Evolutionary conservation across 2,797 vertebrate genomes (phyloP), one percentile per base, ranked within the genome.

Genomic region (Pseudochromis fuscus): DNA sequence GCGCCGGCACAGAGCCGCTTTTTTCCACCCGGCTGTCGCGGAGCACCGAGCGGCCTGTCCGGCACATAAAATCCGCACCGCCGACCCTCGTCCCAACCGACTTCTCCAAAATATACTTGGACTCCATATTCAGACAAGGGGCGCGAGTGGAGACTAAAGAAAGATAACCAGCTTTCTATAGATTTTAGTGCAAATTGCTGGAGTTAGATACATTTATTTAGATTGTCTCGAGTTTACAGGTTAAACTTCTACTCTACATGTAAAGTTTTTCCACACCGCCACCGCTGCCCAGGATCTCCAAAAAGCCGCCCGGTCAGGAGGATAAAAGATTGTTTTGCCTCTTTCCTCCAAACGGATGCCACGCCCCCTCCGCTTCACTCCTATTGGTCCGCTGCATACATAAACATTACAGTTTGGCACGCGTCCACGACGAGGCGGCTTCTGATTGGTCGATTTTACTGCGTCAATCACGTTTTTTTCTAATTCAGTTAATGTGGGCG

Each of bases 271-370:
- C 63, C 60, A 7, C 57, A 40, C 80, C 83, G 57, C 79, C 75
- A 66, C 84, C 69, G 63, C 77, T 30, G 82, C 77, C 84, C 82
- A 73, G 84, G 79, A 86, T 75, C 77, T 84, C 89, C 85, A 88
- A 91, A 90, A 90, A 90, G 92, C 92, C 89, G 90, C 89, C 92
- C 91, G 93, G 93, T 92, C 87, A 85, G 85, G 60, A 83, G 88
- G 86, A 91, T 87, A 90, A 92, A 88, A 87, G 79, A 93, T 94
- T 94, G 93, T 95, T 95, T 95, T 95, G 94, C 94, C 91, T 94
- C 89, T 90, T 92, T 91, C 79, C 89, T 88, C 85, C 87, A 90
- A 91, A 89, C 77, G 67, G 42, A 91, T 78, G 77, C 88, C 93
- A 94, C 94, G 90, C 94, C 94, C 90, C 94, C 94, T 85, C 33